Base-by-base conservation (phyloP, 2,888 invertebrate genomes). In the Drosophila borborema region DNA sequence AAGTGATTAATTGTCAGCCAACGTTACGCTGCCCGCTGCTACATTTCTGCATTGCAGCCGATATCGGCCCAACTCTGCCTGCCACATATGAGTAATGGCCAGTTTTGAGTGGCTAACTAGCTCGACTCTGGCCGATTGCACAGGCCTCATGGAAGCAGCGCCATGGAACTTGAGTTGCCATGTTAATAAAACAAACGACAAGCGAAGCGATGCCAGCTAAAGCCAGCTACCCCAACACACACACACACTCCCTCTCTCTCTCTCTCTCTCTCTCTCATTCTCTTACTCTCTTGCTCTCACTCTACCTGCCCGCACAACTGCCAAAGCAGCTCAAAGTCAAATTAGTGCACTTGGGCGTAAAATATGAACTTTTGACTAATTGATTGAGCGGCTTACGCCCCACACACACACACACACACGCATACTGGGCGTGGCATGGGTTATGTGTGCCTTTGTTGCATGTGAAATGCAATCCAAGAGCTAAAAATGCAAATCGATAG, bases 1-100 rank as follows among this genome's bases (percentile, higher is more conserved):
- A 82, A 82, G 86, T 82, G 81, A 81, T 81, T 81, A 81, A 81
- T 81, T 81, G 86, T 77, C 83, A 73, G 73, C 43, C 61, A 54
- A 69, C 59, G 48, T 9, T 60, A 36, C 31, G 12, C 40, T n/a
- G 31, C 46, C 58, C 34, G 3, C 23, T 23, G 34, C 12, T 28
- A 51, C 28, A 54, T 41, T 49, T 16, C 51, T 28, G 59, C 67
- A 74, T 65, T 68, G 56, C 20, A 63, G 80, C 67, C 62, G 71
- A 79, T 79, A 79, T 79, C 63, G 64, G 64, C 31, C 41, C 38
- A 3, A 38, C 40, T 38, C 40, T 38, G 61, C 18, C 23, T 31
- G 45, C 36, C 55, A 59, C 65, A 63, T n/a, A 68, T 77, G 78
- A 77, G 60, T 77, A 58, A 77, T 77, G 77, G 64, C 49, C 76